Evolutionary conservation across 2,888 invertebrate genomes (phyloP).

Genomic region (Philhelius pedissequus): DNA sequence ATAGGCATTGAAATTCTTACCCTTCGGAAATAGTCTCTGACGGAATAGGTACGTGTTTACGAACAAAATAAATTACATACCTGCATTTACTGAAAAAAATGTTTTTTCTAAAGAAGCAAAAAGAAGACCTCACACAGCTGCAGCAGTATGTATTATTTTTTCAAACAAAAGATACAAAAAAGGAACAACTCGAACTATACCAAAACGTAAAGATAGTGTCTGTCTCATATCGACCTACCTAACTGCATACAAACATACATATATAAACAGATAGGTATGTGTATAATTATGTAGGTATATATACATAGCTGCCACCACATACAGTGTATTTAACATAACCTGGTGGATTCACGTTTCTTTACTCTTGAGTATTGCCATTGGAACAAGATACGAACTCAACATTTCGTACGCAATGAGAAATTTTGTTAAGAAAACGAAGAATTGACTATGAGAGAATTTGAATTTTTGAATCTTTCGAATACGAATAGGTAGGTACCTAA

Average conservation of each 20-base stretch:
- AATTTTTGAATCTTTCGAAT: conserved; percentile 49
- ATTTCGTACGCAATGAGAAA: conserved; percentile 50
- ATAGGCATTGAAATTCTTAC: conserved; percentile 2
- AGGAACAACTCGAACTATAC: conserved; percentile 45
- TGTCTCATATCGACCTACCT: not conserved
- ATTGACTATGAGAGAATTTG: conserved; percentile 24
- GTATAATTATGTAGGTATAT: not conserved
- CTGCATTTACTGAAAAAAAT: conserved; percentile 1
- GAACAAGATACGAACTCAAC: conserved; percentile 41
- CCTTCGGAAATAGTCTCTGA: conserved; percentile 46
- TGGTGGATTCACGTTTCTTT: conserved; percentile 43
- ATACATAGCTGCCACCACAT: conserved; percentile 19
- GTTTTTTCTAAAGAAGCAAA: conserved; percentile 43
- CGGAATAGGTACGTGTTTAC: conserved; percentile 64
- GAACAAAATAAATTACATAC: conserved; percentile 37
- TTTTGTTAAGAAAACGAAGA: conserved; percentile 56
- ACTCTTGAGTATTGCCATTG: conserved; percentile 30
- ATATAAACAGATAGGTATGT: not conserved
- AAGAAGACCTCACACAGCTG: conserved; percentile 67
- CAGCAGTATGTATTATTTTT: conserved; percentile 60
- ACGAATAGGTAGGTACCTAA: not conserved
- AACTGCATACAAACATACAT: not conserved
- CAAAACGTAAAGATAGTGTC: conserved; percentile 21
- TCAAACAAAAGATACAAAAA: conserved; percentile 61
- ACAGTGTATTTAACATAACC: conserved; percentile 55